Conservation (phyloP, 2,888 invertebrate genomes). For the Acrocera orbiculus region DNA sequence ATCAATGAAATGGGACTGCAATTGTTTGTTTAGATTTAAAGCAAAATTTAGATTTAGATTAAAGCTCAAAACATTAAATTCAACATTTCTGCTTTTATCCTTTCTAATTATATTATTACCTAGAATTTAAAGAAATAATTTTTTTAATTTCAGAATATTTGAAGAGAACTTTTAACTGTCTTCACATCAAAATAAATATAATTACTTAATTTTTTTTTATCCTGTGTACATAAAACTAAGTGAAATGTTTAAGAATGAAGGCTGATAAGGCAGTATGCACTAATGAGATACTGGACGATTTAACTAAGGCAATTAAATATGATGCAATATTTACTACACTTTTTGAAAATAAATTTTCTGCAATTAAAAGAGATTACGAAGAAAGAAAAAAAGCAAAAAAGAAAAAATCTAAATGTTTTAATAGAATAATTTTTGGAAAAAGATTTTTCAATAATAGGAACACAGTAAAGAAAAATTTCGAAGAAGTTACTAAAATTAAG, state of each 20-base stretch:
- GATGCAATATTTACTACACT: constrained; percentile 29
- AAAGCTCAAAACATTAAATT: too few relatives aligned
- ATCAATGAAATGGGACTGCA: too few relatives aligned
- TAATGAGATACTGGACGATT: constrained; percentile 25
- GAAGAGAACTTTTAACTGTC: too few relatives aligned
- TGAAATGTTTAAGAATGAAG: constrained; percentile 14
- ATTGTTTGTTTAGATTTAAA: too few relatives aligned
- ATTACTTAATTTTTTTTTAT: too few relatives aligned
- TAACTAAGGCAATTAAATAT: constrained; percentile 28
- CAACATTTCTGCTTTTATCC: too few relatives aligned
- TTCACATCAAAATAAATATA: too few relatives aligned
- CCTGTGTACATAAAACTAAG: too few relatives aligned
- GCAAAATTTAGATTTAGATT: too few relatives aligned
- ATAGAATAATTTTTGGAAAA: constrained; percentile 24
- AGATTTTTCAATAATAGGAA: constrained; percentile 18
- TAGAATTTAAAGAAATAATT: too few relatives aligned
- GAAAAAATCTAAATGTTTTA: constrained; percentile 25
- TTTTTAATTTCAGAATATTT: too few relatives aligned
- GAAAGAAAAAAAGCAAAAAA: constrained; percentile 26
- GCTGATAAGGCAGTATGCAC: constrained; percentile 31
- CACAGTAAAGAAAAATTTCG: constrained; percentile 8
- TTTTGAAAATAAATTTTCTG: constrained; percentile 30
- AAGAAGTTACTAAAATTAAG: constrained; percentile 10
- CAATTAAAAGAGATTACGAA: constrained; percentile 31
- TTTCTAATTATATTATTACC: too few relatives aligned